A percentile compares a stretch with the other conserved stretches of the same genome.
These are phyloP conservation scores for Glossophaga mutica DNA, from an alignment of 2,797 vertebrate species.

Conservation along the genomic window DNA sequence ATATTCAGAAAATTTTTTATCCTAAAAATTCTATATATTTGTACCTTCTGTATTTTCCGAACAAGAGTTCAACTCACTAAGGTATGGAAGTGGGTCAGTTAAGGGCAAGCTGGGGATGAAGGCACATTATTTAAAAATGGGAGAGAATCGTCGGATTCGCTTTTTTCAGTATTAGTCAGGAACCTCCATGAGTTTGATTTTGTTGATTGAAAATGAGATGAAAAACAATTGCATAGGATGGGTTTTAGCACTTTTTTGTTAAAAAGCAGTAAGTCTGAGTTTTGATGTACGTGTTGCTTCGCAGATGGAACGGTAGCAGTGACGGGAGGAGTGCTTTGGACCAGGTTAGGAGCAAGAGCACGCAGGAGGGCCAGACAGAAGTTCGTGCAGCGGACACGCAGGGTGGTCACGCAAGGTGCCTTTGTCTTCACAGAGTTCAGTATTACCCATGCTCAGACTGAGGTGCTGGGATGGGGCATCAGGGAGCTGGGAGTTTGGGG, in stretches of 20 bases:
- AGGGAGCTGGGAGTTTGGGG: not conserved
- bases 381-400: not conserved
- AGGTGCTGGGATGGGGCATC: not conserved
- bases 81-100: slow-evolving; percentile 51
- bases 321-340: slow-evolving; percentile 53
- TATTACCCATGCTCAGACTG: slow-evolving; percentile 12
- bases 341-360: slow-evolving; percentile 49
- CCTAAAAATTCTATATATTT: slow-evolving; percentile 61
- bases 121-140: slow-evolving; percentile 27
- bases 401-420: not conserved
- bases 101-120: slow-evolving; percentile 32
- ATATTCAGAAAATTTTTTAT: slow-evolving; percentile 67
- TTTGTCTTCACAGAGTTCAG: not conserved
- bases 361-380: not conserved
- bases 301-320: slow-evolving; percentile 10
- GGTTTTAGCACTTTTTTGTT: slow-evolving; percentile 81
- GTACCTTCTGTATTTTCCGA: slow-evolving; percentile 66
- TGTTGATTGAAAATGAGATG: slow-evolving; percentile 81
- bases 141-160: slow-evolving; percentile 37
- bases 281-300: slow-evolving; percentile 68
- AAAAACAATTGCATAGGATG: slow-evolving; percentile 64
- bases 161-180: slow-evolving; percentile 80
- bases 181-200: slow-evolving; percentile 78
- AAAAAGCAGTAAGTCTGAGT: slow-evolving; percentile 72
- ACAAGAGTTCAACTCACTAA: slow-evolving; percentile 20